Evolutionary conservation across 2,888 invertebrate genomes (phyloP).

Genomic region (Acleris laterana): DNA sequence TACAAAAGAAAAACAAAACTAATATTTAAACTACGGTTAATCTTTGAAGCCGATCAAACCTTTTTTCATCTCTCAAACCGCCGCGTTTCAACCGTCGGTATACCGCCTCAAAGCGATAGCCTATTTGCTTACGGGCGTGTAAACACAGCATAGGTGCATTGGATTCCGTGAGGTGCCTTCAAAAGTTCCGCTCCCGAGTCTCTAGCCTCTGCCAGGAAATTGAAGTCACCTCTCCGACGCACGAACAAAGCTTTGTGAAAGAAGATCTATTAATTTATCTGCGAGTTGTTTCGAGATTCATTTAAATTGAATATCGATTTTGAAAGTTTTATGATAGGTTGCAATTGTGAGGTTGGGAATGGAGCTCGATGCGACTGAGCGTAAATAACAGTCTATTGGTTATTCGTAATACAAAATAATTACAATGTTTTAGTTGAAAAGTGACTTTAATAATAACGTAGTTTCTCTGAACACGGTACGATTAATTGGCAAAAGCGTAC

Average conservation of each 20-base stretch:
- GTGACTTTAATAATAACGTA: too few relatives aligned
- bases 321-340: constrained; percentile 40
- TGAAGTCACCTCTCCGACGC: constrained; percentile 78
- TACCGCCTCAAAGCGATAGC: constrained; percentile 57
- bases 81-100: constrained; percentile 43
- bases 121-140: constrained; percentile 71
- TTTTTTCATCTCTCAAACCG: not conserved
- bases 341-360: constrained; percentile 25
- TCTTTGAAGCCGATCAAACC: too few relatives aligned
- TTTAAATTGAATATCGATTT: constrained; percentile 82
- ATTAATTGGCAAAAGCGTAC: not conserved
- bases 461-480: too few relatives aligned
- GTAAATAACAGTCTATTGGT: constrained; percentile 19
- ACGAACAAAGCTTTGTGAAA: constrained; percentile 81
- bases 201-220: constrained; percentile 70
- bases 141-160: constrained; percentile 73
- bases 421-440: too few relatives aligned
- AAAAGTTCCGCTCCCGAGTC: constrained; percentile 75
- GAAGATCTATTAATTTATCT: constrained; percentile 80
- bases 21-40: too few relatives aligned
- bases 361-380: constrained; percentile 25
- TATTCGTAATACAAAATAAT: not conserved
- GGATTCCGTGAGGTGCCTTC: constrained; percentile 70
- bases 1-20: too few relatives aligned
- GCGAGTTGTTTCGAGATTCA: constrained; percentile 69